Base-by-base conservation (phyloP, 2,888 invertebrate species). In the Drosophila testacea region DNA sequence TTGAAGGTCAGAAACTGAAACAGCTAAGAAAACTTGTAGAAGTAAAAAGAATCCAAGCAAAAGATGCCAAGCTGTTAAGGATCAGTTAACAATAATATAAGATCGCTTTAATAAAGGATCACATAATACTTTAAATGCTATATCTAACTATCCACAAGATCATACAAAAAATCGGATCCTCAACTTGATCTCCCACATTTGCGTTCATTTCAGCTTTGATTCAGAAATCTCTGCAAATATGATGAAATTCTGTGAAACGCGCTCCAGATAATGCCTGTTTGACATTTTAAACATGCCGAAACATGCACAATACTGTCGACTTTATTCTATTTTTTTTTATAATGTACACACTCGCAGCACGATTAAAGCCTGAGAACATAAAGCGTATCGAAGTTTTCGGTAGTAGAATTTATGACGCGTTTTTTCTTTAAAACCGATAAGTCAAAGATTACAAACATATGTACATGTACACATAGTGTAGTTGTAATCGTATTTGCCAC, bases 331-430 rank as follows among this genome's bases (percentile, higher is more conserved):
- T 22, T 22, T 22, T 22, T 22, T 22, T 22, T 22, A 22, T 22
- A 22, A 22, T 28, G 32, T 36, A 54, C 41, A 30, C 47, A 38
- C 44, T 57, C 42, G 16, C 6, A 34, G 9, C 16, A 41, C 32
- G 39, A 72, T 72, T 77, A 77, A 77, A 77, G 78, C 78, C 73
- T 76, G 78, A 76, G 75, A 76, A 76, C 75, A 42, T 55, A 44
- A 11, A 27, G 54, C 77, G 16, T 76, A 76, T 74, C 72, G 47
- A 59, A 71, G 55, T 59, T 71, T 71, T 71, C 48, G 56, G 61
- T 46, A 50, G 54, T 44, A 46, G 65, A 57, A 59, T 47, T 67
- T 52, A 56, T 55, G 61, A 76, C 59, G 72, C 48, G 64, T 47
- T 62, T 57, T 41, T 51, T 22, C 38, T 63, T 27, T 4, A 22